Evolutionary conservation across 92 coral and sea anemone genomes (phyloP).

Genomic region (Heteractis magnifica): DNA sequence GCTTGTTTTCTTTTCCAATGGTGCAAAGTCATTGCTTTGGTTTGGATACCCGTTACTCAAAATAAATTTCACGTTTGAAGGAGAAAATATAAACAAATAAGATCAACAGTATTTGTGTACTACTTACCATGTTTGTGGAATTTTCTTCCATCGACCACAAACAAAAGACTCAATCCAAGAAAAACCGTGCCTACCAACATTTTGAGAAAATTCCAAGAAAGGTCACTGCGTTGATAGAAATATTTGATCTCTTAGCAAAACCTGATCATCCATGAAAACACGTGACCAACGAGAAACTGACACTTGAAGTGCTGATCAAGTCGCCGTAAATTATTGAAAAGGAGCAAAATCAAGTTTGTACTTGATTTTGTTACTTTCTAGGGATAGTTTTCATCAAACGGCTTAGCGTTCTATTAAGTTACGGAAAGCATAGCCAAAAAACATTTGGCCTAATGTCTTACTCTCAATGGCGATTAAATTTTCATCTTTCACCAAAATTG

Average conservation of each 20-base stretch:
- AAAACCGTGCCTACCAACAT: neutral
- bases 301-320: neutral
- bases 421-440: too few species aligned
- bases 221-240: neutral
- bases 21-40: neutral
- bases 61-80: neutral
- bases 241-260: constrained; percentile 8
- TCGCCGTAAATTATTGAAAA: neutral
- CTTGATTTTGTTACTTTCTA: neutral
- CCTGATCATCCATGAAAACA: constrained; percentile 16
- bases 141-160: neutral
- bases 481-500: too few species aligned
- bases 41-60: neutral
- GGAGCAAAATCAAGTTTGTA: neutral
- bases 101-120: neutral
- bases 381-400: too few species aligned
- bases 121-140: constrained; percentile 21
- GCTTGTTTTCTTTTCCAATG: neutral
- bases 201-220: constrained; percentile 3
- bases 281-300: constrained; percentile 13
- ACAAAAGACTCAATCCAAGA: neutral
- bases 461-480: too few species aligned
- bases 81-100: neutral
- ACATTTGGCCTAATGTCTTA: too few species aligned
- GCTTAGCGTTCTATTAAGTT: too few species aligned